A percentile compares a stretch with the other conserved stretches of the same genome.
phyloP scores from a whole-genome alignment of 2,797 vertebrate genomes.

The Cossypha polioptera region DNA sequence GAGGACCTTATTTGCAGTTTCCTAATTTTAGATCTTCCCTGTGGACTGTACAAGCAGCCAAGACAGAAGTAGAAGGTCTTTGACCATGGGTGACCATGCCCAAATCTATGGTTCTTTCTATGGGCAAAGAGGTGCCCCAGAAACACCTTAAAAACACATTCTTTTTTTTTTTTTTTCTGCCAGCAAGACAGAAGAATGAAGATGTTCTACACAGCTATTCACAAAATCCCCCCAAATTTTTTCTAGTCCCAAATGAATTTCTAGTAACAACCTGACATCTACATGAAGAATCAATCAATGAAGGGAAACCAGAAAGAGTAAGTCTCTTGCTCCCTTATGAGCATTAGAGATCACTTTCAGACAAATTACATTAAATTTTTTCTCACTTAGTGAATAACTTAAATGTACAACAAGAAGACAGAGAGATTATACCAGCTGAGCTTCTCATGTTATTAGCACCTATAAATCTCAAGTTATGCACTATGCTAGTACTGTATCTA shows the following conservation, averaged over 20 bases:
- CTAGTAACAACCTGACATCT: background rate
- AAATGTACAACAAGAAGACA: background rate
- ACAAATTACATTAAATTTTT: background rate
- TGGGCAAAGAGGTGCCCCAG: background rate
- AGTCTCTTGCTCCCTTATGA: background rate
- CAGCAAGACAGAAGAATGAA: background rate
- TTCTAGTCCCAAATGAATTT: background rate
- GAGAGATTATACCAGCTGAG: background rate
- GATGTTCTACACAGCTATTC: background rate
- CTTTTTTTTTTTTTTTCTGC: background rate
- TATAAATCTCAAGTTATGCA: background rate
- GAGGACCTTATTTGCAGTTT: constrained; percentile 6
- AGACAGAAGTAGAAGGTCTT: background rate
- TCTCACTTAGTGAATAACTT: background rate
- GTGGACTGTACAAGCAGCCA: background rate
- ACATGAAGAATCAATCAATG: background rate
- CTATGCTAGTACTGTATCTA: background rate
- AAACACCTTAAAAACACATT: background rate
- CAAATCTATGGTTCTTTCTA: background rate
- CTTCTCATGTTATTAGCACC: background rate
- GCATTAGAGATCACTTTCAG: background rate
- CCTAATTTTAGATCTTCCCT: constrained; percentile 32
- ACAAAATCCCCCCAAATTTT: background rate
- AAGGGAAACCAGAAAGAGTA: background rate
- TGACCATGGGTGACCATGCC: background rate